Evolutionary conservation across 2,797 vertebrate species (phyloP), one percentile per base, ranked within the genome.

Genomic region (Yasuhikotakia modesta): DNA sequence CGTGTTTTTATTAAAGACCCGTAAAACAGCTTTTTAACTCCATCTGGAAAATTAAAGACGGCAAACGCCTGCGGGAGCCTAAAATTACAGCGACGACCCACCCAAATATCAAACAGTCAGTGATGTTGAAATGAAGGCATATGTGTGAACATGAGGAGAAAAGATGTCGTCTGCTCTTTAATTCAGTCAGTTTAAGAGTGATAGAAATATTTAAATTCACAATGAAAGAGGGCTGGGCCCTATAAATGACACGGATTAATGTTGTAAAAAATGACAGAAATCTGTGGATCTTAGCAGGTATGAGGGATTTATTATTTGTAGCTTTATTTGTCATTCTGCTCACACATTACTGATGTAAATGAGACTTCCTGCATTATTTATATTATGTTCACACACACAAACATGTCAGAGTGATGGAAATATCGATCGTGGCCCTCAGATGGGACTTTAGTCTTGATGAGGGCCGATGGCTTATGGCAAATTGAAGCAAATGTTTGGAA

Each of bases 381-480:
- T 32, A 19, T 77, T 67, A 60, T 12, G 27, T 63, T 5, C 43
- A 64, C 43, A 13, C 52, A 48, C 58, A 63, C 43, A 79, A 57
- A 43, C 64, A 71, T 19, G 21, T 11, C 52, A 60, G 30, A 69
- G 39, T 43, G 73, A 69, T 65, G 74, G 50, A 68, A 67, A 79
- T 27, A 64, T 79, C 21, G 50, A 70, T 70, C 75, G 19, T 52
- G 60, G 53, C 1, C 32, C 17, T 53, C 84, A 82, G 83, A 81
- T 80, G 66, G 77, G 79, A 70, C 45, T 32, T 76, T 76, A 73
- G 70, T 72, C 27, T 43, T 82, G 52, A 82, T 63, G 78, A 78
- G 73, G 67, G 30, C 78, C 35, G 85, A 67, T 84, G 88, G 84
- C 84, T 90, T 84, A 81, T 77, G 79, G 81, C 87, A 60, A n/a